Percentiles rank a stretch among this genome's conserved stretches.
Evolutionary conservation across 2,113 vertebrate species (phyloP).

Genomic region (Pachycephala philippinensis): DNA sequence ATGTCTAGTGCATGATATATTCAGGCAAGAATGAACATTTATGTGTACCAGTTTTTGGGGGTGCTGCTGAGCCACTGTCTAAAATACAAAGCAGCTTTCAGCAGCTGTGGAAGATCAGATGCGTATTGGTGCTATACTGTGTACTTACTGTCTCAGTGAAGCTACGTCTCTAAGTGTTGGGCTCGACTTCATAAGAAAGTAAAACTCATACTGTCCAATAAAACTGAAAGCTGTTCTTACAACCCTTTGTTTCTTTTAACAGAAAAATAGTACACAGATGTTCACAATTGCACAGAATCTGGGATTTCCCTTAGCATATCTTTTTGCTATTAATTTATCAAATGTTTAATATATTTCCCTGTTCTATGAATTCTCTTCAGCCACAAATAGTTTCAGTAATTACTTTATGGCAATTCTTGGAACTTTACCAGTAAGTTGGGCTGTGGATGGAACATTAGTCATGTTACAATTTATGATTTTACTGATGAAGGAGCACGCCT

Average conservation of each 20-base stretch:
- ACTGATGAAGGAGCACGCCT: neutral
- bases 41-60: neutral
- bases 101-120: neutral
- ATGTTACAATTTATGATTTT: neutral
- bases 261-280: neutral
- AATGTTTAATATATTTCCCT: neutral
- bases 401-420: neutral
- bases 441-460: neutral
- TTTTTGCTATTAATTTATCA: neutral
- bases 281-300: neutral
- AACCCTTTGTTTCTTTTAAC: neutral
- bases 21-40: neutral
- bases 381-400: neutral
- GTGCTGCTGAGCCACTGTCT: neutral
- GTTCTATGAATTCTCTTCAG: neutral
- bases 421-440: neutral
- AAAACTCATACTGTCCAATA: neutral
- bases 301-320: neutral
- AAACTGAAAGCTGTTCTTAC: neutral
- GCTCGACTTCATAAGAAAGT: neutral
- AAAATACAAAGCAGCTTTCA: neutral
- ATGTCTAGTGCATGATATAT: neutral
- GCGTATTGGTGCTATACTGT: rapidly evolving
- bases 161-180: neutral
- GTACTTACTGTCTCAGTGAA: neutral